These are phyloP conservation scores for Aeoliscus strigatus DNA, from an alignment of 2,797 vertebrate species.

Conservation along the genomic window DNA sequence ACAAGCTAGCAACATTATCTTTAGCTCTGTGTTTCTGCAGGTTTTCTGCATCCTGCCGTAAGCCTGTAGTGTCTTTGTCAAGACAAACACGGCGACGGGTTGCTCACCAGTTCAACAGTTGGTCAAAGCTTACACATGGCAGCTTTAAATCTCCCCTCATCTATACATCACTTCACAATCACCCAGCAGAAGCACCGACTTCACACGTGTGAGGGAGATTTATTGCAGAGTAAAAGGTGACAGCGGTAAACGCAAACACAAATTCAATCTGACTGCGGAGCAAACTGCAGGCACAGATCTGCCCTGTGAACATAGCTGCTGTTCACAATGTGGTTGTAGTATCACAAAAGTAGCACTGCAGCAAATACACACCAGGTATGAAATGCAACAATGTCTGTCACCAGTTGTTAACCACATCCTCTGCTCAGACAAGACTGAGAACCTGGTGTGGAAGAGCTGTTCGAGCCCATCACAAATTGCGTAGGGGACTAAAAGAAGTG, in stretches of 20 bases:
- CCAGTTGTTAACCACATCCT: conserved; percentile 53
- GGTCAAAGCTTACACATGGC: background rate
- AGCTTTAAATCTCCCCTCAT: no score
- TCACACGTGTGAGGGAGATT: no score
- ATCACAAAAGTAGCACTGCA: no score
- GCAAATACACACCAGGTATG: conserved; percentile 12
- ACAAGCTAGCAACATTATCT: no score
- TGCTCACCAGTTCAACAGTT: no score
- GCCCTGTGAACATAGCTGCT: background rate
- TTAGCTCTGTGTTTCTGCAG: no score
- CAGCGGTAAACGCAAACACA: background rate
- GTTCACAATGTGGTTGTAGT: no score
- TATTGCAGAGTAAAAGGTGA: background rate
- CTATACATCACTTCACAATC: no score
- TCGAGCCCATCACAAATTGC: background rate
- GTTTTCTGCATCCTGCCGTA: no score
- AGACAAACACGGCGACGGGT: no score
- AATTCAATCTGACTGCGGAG: conserved; percentile 1
- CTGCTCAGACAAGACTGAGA: conserved; percentile 10
- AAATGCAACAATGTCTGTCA: conserved; percentile 25
- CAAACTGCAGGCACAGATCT: background rate
- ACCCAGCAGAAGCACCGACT: no score
- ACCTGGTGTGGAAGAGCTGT: conserved; percentile 1
- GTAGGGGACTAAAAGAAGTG: conserved; percentile 15
- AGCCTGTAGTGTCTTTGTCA: no score